Conservation (phyloP, 2,797 vertebrate species). For the Cryptoblepharus egeriae region DNA sequence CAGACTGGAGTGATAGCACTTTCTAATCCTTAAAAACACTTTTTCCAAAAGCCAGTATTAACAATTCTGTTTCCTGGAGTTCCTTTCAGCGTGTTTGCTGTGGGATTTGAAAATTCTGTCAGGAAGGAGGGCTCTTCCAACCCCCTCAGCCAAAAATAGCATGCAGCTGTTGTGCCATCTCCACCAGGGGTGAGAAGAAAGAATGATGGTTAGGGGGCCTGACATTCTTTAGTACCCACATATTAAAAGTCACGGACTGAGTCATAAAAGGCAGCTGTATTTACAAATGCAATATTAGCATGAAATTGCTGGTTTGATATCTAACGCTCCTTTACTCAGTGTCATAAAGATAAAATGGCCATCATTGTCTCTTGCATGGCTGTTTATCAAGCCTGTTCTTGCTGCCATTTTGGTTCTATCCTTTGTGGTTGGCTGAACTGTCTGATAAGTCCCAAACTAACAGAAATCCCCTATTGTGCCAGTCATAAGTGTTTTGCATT, state of each 20-base stretch:
- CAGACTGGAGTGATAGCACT: no score
- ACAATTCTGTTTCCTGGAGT: slow-evolving; percentile 7
- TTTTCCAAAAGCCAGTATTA: slow-evolving; percentile 9
- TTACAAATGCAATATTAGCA: slow-evolving; percentile 44
- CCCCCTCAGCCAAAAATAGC: slow-evolving; percentile 33
- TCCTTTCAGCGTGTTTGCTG: slow-evolving; percentile 27
- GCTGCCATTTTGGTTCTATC: slow-evolving; percentile 61
- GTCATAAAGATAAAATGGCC: slow-evolving; percentile 54
- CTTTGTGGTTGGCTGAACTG: slow-evolving; percentile 62
- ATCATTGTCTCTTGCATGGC: slow-evolving; percentile 63
- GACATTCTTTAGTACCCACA: slow-evolving; percentile 5
- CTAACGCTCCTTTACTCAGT: slow-evolving; percentile 44
- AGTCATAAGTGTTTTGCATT: slow-evolving; percentile 77
- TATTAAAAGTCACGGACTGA: slow-evolving; percentile 22
- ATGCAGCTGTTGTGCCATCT: slow-evolving; percentile 22
- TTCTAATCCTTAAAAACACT: slow-evolving; percentile 21
- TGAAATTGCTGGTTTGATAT: slow-evolving; percentile 45
- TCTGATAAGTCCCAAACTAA: slow-evolving; percentile 49
- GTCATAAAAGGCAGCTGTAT: slow-evolving; percentile 49
- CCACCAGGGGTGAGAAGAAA: neutral
- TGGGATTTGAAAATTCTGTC: slow-evolving; percentile 21
- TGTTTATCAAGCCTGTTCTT: slow-evolving; percentile 66
- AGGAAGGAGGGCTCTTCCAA: slow-evolving; percentile 15
- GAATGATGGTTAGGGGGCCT: slow-evolving; percentile 5
- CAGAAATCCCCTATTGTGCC: slow-evolving; percentile 46